Evolutionary conservation across 2,797 vertebrate species (phyloP).

Genomic region (Chloroceryle amazona): DNA sequence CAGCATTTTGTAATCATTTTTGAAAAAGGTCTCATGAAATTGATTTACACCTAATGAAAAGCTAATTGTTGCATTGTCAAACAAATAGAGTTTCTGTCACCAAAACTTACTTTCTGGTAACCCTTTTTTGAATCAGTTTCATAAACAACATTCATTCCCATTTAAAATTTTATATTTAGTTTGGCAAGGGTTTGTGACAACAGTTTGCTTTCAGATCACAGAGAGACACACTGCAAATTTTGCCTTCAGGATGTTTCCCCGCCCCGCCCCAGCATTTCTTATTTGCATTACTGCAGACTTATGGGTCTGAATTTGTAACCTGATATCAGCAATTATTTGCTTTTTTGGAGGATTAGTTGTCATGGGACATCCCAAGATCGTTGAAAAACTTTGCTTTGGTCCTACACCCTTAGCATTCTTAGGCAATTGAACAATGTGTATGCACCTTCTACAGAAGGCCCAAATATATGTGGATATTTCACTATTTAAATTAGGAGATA

Average conservation of each 20-base stretch:
- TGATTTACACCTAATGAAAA: not conserved
- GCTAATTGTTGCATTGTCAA: not conserved
- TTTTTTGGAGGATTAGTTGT: not conserved
- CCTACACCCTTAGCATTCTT: not conserved
- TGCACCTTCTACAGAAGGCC: not conserved
- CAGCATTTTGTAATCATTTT: not conserved
- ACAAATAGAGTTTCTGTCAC: not conserved
- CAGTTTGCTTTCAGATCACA: not conserved
- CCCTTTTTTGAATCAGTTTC: not conserved
- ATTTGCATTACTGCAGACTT: not conserved
- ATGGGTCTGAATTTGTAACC: not conserved
- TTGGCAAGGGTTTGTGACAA: not conserved
- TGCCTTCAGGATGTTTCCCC: not conserved
- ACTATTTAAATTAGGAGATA: not conserved
- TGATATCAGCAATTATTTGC: not conserved
- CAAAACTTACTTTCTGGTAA: not conserved
- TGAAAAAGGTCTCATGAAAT: not conserved
- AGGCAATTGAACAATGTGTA: not conserved
- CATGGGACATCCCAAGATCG: not conserved
- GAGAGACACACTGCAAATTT: not conserved
- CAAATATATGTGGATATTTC: not conserved
- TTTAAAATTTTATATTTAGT: not conserved
- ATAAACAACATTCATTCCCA: not conserved
- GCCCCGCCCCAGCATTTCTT: not conserved
- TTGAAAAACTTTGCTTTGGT: not conserved